Percentiles rank a stretch among this genome's conserved stretches.
phyloP scores from a whole-genome alignment of 2,113 vertebrate genomes.

The Bubalus kerabau region DNA sequence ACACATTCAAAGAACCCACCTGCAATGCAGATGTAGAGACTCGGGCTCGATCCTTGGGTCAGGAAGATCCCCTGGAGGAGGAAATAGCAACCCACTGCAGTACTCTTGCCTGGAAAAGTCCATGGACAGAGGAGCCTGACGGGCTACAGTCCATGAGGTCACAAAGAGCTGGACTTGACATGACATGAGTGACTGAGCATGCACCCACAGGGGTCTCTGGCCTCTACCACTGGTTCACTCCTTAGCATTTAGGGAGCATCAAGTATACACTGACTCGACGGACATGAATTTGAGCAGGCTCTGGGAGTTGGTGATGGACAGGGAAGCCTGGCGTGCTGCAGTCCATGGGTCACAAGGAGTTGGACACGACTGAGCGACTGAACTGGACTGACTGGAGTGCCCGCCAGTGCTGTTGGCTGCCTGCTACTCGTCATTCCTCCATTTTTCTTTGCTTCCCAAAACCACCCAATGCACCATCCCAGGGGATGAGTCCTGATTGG shows the following conservation, averaged over 20 bases:
- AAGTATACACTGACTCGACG: no score
- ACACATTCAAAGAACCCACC: not conserved
- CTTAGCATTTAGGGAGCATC: not conserved
- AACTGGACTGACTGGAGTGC: no score
- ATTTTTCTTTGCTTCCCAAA: not conserved
- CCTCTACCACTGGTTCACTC: not conserved
- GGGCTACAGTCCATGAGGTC: not conserved
- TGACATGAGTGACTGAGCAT: not conserved
- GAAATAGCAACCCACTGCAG: not conserved
- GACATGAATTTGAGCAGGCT: no score
- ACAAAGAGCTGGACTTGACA: not conserved
- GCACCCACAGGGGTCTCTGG: no score
- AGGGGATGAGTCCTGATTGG: not conserved
- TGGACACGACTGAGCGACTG: no score
- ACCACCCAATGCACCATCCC: not conserved
- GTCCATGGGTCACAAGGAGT: no score
- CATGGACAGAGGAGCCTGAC: not conserved
- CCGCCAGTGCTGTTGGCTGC: fast-evolving
- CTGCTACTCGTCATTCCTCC: not conserved
- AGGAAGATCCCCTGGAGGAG: not conserved
- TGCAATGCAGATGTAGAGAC: not conserved
- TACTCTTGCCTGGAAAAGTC: not conserved
- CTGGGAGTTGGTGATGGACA: no score
- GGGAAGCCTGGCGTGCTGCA: no score
- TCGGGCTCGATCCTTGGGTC: fast-evolving